Evolutionary conservation across 2,888 invertebrate genomes (phyloP), one percentile per base, ranked within the genome.

Genomic region (Amphimallon solstitiale): DNA sequence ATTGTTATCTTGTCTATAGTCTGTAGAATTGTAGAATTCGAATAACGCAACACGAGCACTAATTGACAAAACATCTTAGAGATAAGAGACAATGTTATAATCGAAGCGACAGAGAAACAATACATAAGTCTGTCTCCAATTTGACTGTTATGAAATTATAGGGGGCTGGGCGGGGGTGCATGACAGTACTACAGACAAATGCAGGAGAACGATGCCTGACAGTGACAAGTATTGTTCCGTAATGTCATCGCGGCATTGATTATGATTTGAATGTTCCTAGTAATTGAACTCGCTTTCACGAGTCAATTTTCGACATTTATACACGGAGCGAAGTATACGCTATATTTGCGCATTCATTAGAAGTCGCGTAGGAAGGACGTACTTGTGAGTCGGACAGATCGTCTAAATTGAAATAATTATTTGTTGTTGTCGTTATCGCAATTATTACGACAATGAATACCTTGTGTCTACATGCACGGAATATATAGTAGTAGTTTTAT

Each of bases 211-310:
- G 71, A 71, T 72, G 71, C 12, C 75, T 76, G 76, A 76, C 74
- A 73, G 71, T 75, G 76, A 77, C 76, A 76, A 74, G 75, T 76
- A 77, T 76, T 77, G 75, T 76, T 75, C 73, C 68, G 72, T 73
- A 76, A 76, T 74, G 73, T 74, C 76, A 73, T 75, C 73, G 70
- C 73, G 71, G 48, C 68, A 69, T 66, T 68, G 74, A 75, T 76
- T 75, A 74, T 76, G 75, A 78, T 76, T 77, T 77, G 76, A 69
- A 68, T 77, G 77, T 76, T 76, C 75, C 71, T 71, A 19, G 71
- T 72, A 73, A 74, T 74, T 74, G 72, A 68, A 66, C 66, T 60
- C 69, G 69, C 71, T 76, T 75, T 72, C 72, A 68, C 66, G 68
- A 70, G 72, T 72, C 71, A 72, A 72, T 71, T 69, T 70, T 61